phyloP scores from a whole-genome alignment of 2,113 vertebrate genomes.

The Ammodytes marinus region DNA sequence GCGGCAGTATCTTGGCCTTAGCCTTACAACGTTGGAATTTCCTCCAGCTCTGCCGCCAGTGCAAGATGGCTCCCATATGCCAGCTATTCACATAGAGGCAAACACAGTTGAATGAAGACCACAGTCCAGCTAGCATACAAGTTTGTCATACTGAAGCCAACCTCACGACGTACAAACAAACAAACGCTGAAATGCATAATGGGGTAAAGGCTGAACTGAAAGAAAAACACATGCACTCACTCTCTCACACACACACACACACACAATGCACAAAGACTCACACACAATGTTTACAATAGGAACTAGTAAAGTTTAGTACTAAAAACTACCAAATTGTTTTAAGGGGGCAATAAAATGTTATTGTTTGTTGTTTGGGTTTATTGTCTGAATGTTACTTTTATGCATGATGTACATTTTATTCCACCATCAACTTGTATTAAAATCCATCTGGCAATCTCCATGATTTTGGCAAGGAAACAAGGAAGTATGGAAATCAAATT shows the following conservation, averaged over 20 bases:
- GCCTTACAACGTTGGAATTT: slow-evolving; percentile 75
- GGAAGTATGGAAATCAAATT: neutral
- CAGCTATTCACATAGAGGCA: slow-evolving; percentile 68
- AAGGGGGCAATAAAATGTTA: too few species aligned
- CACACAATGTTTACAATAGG: neutral
- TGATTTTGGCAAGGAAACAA: neutral
- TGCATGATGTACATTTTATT: neutral
- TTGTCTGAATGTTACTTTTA: neutral
- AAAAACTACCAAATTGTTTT: neutral
- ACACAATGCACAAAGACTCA: neutral
- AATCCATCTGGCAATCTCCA: neutral
- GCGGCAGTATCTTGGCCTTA: slow-evolving; percentile 66
- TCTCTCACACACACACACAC: neutral
- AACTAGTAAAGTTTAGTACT: neutral
- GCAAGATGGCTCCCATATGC: slow-evolving; percentile 82
- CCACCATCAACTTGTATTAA: neutral
- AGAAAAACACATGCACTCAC: slow-evolving; percentile 16
- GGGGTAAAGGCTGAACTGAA: slow-evolving; percentile 29
- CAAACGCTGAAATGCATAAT: slow-evolving; percentile 55
- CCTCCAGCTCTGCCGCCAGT: slow-evolving; percentile 73
- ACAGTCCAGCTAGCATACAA: slow-evolving; percentile 45
- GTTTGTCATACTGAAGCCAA: slow-evolving; percentile 63
- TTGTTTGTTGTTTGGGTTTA: too few species aligned
- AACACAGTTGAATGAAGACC: slow-evolving; percentile 59
- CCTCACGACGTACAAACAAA: slow-evolving; percentile 64